Conservation (phyloP, 1,140 invertebrate species). For the Macrobrachium nipponense region DNA sequence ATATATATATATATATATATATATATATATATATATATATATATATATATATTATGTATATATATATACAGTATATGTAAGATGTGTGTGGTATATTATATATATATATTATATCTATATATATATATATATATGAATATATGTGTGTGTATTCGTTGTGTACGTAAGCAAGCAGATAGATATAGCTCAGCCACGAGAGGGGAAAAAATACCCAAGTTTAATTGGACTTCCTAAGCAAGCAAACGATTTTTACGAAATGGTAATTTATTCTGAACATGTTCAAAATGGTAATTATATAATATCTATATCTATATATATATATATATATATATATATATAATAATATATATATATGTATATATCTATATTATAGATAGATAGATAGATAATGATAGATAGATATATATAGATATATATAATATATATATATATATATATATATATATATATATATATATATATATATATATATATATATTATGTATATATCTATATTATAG, state of each 20-base stretch:
- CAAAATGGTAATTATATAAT: no score
- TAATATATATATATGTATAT: not conserved
- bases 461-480: not conserved
- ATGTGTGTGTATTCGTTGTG: not conserved
- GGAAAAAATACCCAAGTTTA: no score
- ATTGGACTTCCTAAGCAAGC: no score
- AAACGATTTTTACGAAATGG: no score
- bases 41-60: not conserved
- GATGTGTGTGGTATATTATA: no score
- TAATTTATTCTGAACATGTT: no score
- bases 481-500: no score
- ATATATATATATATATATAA: constrained; percentile 3
- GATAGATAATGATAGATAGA: no score
- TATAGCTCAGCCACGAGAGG: no score
- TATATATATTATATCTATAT: constrained; percentile 1
- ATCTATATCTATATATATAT: not conserved
- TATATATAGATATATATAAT: constrained; percentile 10
- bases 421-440: constrained; percentile 18
- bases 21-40: constrained; percentile 14
- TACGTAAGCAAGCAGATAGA: not conserved
- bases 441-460: not conserved
- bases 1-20: constrained; percentile 22
- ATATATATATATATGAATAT: constrained; percentile 10
- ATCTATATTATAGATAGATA: constrained; percentile 1
- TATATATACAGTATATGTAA: not conserved